Evolutionary conservation across 2,888 invertebrate genomes (phyloP).

Genomic region (Himalopsyche anomala): DNA sequence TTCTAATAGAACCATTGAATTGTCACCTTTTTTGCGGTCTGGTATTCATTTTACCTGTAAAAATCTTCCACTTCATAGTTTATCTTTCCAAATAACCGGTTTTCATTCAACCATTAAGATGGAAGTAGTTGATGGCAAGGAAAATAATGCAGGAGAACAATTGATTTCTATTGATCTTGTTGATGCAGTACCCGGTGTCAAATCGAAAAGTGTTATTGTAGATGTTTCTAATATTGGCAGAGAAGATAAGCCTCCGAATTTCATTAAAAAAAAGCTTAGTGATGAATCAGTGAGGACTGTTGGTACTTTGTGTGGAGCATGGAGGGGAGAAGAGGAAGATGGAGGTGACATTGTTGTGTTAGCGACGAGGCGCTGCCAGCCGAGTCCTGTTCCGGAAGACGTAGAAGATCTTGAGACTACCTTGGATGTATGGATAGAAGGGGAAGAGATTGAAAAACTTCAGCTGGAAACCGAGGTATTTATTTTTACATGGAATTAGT

Average conservation of each 20-base stretch:
- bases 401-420: constrained; percentile 75
- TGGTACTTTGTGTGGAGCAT: constrained; percentile 76
- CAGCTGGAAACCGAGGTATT: constrained; percentile 53
- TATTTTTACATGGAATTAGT: background rate
- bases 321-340: constrained; percentile 75
- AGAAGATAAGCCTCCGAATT: background rate
- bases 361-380: constrained; percentile 70
- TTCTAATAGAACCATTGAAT: background rate
- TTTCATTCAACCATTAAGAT: background rate
- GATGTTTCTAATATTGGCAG: background rate
- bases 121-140: background rate
- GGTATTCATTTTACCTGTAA: background rate
- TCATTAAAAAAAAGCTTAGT: constrained; percentile 27
- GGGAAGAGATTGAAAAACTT: constrained; percentile 29
- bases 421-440: constrained; percentile 73
- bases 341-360: constrained; percentile 74
- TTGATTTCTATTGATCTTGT: background rate
- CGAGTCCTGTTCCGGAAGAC: constrained; percentile 74
- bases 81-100: background rate
- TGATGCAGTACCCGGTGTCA: background rate
- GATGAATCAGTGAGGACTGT: constrained; percentile 71
- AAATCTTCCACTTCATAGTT: background rate
- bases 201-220: constrained; percentile 12
- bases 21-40: background rate
- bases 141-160: background rate